Conservation (phyloP, 2,797 vertebrate species). For the Sebastiscus tertius region DNA sequence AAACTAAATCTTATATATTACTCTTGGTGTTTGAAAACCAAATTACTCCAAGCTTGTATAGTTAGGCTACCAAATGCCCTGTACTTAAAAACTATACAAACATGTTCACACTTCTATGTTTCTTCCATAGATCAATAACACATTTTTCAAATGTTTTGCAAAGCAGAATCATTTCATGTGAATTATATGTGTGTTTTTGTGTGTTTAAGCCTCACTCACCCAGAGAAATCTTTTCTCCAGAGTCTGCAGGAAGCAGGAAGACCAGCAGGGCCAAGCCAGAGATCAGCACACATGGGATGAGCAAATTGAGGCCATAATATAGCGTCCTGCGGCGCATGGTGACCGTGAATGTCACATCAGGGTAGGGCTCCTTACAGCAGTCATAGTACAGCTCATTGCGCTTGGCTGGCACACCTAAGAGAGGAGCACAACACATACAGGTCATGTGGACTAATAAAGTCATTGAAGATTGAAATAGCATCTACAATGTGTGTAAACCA, state of each 20-base stretch:
- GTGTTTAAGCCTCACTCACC: slow-evolving; percentile 71
- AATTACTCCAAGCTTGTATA: not conserved
- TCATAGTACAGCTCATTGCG: slow-evolving; percentile 93
- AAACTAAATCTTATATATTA: not conserved
- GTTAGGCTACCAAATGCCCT: not conserved
- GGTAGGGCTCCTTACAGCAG: slow-evolving; percentile 94
- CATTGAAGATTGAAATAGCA: not conserved
- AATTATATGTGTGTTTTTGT: not conserved
- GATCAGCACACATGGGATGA: slow-evolving; percentile 93
- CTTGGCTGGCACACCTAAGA: slow-evolving; percentile 89
- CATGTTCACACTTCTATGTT: not conserved
- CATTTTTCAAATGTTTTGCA: not conserved
- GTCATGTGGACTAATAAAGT: not conserved
- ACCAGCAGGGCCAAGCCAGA: slow-evolving; percentile 91
- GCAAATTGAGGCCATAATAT: slow-evolving; percentile 92
- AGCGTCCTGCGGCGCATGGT: slow-evolving; percentile 92
- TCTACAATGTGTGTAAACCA: not conserved
- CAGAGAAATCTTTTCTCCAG: slow-evolving; percentile 94
- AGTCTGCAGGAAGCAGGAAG: slow-evolving; percentile 92
- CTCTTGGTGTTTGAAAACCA: not conserved
- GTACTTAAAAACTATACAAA: not conserved
- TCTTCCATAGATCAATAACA: not conserved
- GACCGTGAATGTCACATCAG: slow-evolving; percentile 93
- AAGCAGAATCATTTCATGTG: not conserved
- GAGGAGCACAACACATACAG: slow-evolving; percentile 3